A percentile compares a stretch with the other conserved stretches of the same genome.
Evolutionary conservation across 2,797 vertebrate genomes (phyloP).

Genomic region (Sarcophilus harrisii): DNA sequence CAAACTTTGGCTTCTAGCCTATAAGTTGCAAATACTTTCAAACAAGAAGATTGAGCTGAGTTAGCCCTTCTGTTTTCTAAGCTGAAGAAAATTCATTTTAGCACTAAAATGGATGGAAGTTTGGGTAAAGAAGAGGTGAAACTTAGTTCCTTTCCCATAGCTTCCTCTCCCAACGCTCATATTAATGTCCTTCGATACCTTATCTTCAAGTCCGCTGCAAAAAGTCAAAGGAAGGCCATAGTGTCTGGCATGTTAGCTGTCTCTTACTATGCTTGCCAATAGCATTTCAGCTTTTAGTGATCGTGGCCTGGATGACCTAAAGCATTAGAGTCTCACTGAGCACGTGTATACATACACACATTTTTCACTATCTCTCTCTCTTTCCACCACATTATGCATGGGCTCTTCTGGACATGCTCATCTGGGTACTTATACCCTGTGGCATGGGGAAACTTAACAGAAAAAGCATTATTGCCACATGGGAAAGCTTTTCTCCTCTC

Average conservation of each 20-base stretch:
- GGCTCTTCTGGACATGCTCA: not conserved
- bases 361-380: not conserved
- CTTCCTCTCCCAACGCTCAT: not conserved
- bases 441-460: not conserved
- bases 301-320: not conserved
- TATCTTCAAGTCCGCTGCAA: not conserved
- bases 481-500: not conserved
- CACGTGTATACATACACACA: too few species aligned
- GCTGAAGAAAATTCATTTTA: conserved; percentile 1
- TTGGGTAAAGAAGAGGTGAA: not conserved
- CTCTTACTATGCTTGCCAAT: not conserved
- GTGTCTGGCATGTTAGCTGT: not conserved
- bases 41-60: not conserved
- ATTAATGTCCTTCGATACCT: not conserved
- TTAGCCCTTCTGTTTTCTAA: not conserved
- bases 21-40: not conserved
- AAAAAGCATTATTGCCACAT: not conserved
- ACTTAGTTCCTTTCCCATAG: not conserved
- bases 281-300: not conserved
- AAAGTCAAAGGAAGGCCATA: not conserved
- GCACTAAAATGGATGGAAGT: not conserved
- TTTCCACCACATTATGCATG: not conserved
- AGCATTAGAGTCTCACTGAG: fast-evolving
- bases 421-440: not conserved
- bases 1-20: not conserved